These are phyloP conservation scores for Silurus asotus DNA, from an alignment of 2,113 vertebrate species.

Conservation along the genomic window DNA sequence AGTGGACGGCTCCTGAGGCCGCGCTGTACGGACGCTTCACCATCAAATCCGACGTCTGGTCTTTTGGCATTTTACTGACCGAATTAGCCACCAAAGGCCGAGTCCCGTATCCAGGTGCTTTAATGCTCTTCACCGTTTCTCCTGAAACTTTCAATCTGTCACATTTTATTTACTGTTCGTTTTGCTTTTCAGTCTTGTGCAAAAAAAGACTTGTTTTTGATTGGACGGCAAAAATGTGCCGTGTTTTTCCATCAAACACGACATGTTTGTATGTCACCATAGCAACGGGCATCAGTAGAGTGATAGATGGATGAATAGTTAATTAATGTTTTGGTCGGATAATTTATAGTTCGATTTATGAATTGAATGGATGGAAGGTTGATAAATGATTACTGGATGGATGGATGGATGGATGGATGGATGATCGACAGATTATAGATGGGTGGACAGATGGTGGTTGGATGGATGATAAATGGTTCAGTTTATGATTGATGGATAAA, in stretches of 20 bases:
- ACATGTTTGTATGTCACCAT: background rate
- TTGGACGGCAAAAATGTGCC: background rate
- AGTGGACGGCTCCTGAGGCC: constrained; percentile 95
- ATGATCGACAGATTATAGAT: too few relatives aligned
- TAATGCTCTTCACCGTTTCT: background rate
- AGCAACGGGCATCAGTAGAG: background rate
- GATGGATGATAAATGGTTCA: too few relatives aligned
- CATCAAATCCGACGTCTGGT: constrained; percentile 98
- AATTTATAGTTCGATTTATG: too few relatives aligned
- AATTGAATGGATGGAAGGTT: too few relatives aligned
- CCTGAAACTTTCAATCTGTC: too few relatives aligned
- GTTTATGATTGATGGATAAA: too few relatives aligned
- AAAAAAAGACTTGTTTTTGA: background rate
- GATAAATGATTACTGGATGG: too few relatives aligned
- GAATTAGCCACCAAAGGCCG: constrained; percentile 96
- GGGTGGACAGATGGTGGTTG: too few relatives aligned
- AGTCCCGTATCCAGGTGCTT: constrained; percentile 91
- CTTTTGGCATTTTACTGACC: constrained; percentile 91
- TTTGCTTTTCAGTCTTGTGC: background rate
- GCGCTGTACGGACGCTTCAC: constrained; percentile 96
- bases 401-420: too few relatives aligned
- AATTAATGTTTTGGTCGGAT: too few relatives aligned
- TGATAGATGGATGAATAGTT: too few relatives aligned
- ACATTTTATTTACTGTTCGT: background rate
- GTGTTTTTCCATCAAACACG: background rate